Evolutionary conservation across 2,888 invertebrate species (phyloP), one percentile per base, ranked within the genome.

Genomic region (Heliconius ismenius): DNA sequence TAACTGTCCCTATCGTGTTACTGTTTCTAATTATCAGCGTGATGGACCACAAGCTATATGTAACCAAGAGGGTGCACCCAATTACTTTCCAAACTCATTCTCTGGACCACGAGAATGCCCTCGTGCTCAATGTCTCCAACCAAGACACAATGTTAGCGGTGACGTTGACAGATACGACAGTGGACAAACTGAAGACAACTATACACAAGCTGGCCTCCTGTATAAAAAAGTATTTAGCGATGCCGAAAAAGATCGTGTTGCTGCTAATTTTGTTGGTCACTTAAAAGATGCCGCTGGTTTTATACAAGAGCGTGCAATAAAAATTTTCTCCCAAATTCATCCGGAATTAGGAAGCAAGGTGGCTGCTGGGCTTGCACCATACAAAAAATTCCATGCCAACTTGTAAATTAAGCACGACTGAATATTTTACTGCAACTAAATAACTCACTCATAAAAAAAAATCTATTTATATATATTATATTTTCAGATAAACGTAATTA

Each of bases 51-150:
- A 97, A 95, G 94, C 95, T 63, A 95, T 96, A 21, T 91, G 96
- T 83, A 98, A 98, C 89, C 98, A 98, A 91, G 96, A 96, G 13
- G 97, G 97, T 28, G 97, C 97, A 7, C 99, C 99, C 9, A 99
- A 99, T 91, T 99, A 99, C 89, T 98, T 96, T 94, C 99, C 99
- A 0, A 99, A 99, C 94, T 98, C 98, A 81, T 99, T 99, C 92
- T 95, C 95, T 79, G 99, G 99, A 0, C 98, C 99, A 0, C 95
- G 96, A 81, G 95, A 95, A 80, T 95, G 96, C 83, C 95, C 96
- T 1, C 93, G 96, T 4, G 96, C 96, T 2, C 95, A 95, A 81
- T 90, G 93, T 63, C 85, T 96, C 64, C 90, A 95, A 58, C 95
- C 96, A 3, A 92, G 95, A 65, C 96, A 96, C 87, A 88, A 90